phyloP scores from a whole-genome alignment of 2,797 vertebrate genomes.

The Prionace glauca region DNA sequence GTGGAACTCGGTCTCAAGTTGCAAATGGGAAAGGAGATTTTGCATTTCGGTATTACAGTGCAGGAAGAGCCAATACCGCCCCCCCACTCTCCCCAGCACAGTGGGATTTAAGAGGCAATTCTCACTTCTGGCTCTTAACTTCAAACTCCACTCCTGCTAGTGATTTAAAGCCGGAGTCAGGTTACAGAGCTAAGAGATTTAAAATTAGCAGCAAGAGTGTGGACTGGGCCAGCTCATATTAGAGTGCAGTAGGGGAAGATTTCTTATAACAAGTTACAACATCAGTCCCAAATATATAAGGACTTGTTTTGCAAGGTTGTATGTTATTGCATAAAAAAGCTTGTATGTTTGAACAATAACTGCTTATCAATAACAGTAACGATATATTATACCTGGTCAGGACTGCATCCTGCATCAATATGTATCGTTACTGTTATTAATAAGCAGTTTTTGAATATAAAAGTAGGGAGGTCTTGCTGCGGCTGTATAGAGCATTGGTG shows the following conservation, averaged over 20 bases:
- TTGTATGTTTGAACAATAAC: too few relatives aligned
- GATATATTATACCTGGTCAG: too few relatives aligned
- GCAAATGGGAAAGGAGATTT: background rate
- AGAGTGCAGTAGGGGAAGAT: background rate
- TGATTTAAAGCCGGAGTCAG: background rate
- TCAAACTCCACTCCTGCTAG: background rate
- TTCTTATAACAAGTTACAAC: background rate
- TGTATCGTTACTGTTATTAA: too few relatives aligned
- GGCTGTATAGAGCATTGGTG: too few relatives aligned
- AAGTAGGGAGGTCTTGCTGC: too few relatives aligned
- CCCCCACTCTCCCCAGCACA: too few relatives aligned
- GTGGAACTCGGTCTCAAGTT: background rate
- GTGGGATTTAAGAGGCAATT: background rate
- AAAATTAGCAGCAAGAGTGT: conserved; percentile 7
- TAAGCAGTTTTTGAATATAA: too few relatives aligned
- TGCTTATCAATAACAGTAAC: too few relatives aligned
- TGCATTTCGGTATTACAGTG: background rate
- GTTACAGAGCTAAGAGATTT: background rate
- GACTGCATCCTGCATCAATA: too few relatives aligned
- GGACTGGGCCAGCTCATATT: background rate
- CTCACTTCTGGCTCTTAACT: background rate
- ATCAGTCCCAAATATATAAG: background rate
- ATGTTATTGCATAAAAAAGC: too few relatives aligned
- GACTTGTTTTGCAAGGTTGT: too few relatives aligned
- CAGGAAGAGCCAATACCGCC: background rate